Evolutionary conservation across 2,797 vertebrate genomes (phyloP), one percentile per base, ranked within the genome.

Genomic region (Arrhamphus sclerolepis): DNA sequence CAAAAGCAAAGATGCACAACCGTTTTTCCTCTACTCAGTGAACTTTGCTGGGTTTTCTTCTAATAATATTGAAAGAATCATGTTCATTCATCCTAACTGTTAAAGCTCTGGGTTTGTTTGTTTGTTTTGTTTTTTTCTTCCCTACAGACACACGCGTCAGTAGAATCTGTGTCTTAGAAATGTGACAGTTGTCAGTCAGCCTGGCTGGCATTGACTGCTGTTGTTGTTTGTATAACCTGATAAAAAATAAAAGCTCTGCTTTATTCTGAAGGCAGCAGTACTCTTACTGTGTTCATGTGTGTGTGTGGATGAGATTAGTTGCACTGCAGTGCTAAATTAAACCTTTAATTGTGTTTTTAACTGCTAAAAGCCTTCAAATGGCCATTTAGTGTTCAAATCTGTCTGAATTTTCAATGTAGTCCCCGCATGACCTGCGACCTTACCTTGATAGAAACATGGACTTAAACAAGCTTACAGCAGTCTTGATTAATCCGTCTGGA

Each of bases 391-490:
- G n/a, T 55, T 67, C 42, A 72, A 61, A 58, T 48, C 31, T 51
- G 31, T 46, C 53, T 14, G 7, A 41, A 31, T 56, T 71, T 40
- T 38, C 56, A 19, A 50, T n/a, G n/a, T n/a, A 46, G 57, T 53
- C 54, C 65, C 50, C 62, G 39, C 49, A 17, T 57, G 70, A 86
- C 75, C 78, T 82, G 62, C 84, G 70, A 84, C 85, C 82, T 50
- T 22, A 9, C 47, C 39, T 39, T 83, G 77, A 88, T 86, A 13
- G 67, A 77, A 62, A 70, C 62, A 39, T 31, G 43, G 66, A 54
- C 53, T 72, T 56, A 28, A 58, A 39, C 46, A 46, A 60, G 66
- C 56, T 77, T 59, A 68, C 31, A 11, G 60, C 24, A 48, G 42
- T 48, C 46, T 52, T 70, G 53, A 75, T 81, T 70, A 41, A 54